A percentile compares a stretch with the other conserved stretches of the same genome.
phyloP scores from a whole-genome alignment of 2,113 vertebrate genomes.

The Pimephales promelas region DNA sequence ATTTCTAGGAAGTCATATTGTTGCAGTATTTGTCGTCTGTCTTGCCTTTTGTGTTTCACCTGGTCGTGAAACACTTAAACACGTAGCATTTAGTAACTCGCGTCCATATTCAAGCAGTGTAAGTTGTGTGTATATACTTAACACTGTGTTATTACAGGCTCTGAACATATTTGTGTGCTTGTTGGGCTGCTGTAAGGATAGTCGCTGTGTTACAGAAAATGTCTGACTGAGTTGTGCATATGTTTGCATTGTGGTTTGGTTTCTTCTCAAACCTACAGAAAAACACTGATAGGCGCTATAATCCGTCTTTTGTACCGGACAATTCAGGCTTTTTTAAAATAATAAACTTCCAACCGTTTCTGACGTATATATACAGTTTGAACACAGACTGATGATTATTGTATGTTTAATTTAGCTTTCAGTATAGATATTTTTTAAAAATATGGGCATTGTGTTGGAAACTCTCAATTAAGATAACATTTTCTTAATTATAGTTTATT shows the following conservation, averaged over 20 bases:
- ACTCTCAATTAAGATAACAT: too few relatives aligned
- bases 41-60: conserved; percentile 31
- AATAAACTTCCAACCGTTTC: not conserved
- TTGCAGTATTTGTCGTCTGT: conserved; percentile 28
- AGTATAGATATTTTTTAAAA: not conserved
- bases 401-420: not conserved
- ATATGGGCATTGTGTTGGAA: not conserved
- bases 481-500: not conserved
- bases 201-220: conserved; percentile 20
- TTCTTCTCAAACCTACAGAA: not conserved
- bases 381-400: not conserved
- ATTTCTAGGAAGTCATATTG: conserved; percentile 14
- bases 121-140: not conserved
- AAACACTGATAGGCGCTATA: not conserved
- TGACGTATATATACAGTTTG: not conserved
- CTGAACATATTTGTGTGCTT: conserved; percentile 8
- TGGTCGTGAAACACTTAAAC: conserved; percentile 1
- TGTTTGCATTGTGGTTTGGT: conserved; percentile 37
- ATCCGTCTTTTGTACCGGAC: not conserved
- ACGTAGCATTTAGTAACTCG: not conserved
- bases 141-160: not conserved
- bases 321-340: not conserved
- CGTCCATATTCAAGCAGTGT: not conserved
- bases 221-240: conserved; percentile 37
- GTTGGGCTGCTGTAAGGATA: not conserved